phyloP scores from a whole-genome alignment of 1,140 invertebrate genomes.

The Drosophila navojoa region DNA sequence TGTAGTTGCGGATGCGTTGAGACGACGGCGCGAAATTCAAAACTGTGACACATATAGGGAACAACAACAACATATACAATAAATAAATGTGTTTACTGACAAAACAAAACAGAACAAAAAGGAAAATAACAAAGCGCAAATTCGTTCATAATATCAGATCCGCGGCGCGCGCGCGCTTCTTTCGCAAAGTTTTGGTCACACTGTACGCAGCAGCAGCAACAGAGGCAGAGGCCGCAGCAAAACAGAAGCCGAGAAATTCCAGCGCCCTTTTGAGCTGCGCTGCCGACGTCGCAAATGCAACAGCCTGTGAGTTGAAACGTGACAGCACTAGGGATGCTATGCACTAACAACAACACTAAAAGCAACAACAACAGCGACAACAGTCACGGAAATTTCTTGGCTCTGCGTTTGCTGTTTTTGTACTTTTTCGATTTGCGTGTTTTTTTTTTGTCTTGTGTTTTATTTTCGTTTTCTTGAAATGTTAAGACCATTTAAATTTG shows the following conservation, averaged over 20 bases:
- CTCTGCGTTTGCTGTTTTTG: constrained; percentile 29
- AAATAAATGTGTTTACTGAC: constrained; percentile 13
- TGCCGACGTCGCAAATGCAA: constrained; percentile 43
- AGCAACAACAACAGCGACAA: not conserved
- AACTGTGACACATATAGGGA: constrained; percentile 30
- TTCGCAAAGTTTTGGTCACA: constrained; percentile 47
- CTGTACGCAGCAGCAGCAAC: constrained; percentile 26
- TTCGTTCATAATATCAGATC: not conserved
- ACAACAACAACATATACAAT: constrained; percentile 29
- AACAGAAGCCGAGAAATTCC: constrained; percentile 46
- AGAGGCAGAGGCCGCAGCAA: constrained; percentile 6
- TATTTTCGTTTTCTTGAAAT: constrained; percentile 3
- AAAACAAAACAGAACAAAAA: constrained; percentile 27
- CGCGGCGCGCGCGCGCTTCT: constrained; percentile 51
- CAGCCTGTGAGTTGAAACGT: constrained; percentile 47
- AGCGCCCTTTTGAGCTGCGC: constrained; percentile 52
- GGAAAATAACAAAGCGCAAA: constrained; percentile 1
- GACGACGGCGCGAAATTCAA: constrained; percentile 42
- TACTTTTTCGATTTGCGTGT: constrained; percentile 9
- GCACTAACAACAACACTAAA: constrained; percentile 12
- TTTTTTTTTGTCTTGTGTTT: constrained; percentile 7
- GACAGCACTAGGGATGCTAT: constrained; percentile 55
- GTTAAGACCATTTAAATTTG: constrained; percentile 33
- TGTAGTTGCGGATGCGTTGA: constrained; percentile 21
- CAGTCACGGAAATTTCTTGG: constrained; percentile 36